Percentiles rank a stretch among this genome's conserved stretches.
Conservation (phyloP, 2,888 invertebrate genomes). For the Liodrosophila aerea region DNA sequence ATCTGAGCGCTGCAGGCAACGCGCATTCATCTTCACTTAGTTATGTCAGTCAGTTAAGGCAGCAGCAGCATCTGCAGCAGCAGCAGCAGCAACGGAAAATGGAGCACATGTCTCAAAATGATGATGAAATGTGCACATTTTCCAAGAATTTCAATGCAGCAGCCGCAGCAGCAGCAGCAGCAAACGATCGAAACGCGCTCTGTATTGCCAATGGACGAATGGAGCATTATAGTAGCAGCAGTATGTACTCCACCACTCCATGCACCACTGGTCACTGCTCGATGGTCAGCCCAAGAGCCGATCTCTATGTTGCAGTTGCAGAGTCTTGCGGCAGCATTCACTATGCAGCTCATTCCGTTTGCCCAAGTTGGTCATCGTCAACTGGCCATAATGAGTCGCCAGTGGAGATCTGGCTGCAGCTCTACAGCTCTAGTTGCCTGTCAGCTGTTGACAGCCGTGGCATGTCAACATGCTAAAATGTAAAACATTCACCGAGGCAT, state of each 20-base stretch:
- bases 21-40: slow-evolving; percentile 78
- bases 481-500: slow-evolving; percentile 64
- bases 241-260: slow-evolving; percentile 2
- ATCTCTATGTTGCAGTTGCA: not conserved
- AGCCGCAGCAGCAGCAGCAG: slow-evolving; percentile 19
- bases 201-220: slow-evolving; percentile 43
- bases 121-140: slow-evolving; percentile 79
- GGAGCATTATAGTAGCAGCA: slow-evolving; percentile 5
- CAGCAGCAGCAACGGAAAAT: slow-evolving; percentile 60
- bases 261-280: not conserved
- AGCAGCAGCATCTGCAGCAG: slow-evolving; percentile 25
- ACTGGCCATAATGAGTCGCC: slow-evolving; percentile 71
- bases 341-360: slow-evolving; percentile 73
- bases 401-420: slow-evolving; percentile 23
- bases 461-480: slow-evolving; percentile 75
- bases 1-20: slow-evolving; percentile 67
- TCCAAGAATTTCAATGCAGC: slow-evolving; percentile 67
- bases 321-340: slow-evolving; percentile 35
- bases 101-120: slow-evolving; percentile 81
- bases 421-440: slow-evolving; percentile 38
- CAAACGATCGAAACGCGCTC: slow-evolving; percentile 60
- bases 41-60: slow-evolving; percentile 78
- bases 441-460: slow-evolving; percentile 77
- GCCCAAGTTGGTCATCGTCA: slow-evolving; percentile 74
- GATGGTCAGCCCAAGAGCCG: not conserved